These are phyloP conservation scores for Andrena bucephala DNA, from an alignment of 2,888 invertebrate species.

Conservation along the genomic window DNA sequence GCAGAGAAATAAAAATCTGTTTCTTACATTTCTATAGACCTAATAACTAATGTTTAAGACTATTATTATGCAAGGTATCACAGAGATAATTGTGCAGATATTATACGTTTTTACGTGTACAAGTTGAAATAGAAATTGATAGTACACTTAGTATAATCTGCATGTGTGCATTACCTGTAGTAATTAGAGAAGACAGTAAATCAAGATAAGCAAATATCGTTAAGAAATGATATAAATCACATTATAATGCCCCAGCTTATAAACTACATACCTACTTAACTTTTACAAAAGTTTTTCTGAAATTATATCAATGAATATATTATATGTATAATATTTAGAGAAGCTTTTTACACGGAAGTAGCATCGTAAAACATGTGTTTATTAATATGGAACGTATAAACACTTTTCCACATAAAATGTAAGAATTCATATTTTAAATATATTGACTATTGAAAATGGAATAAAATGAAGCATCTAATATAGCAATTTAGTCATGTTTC, in stretches of 20 bases:
- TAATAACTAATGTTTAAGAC: conserved; percentile 41
- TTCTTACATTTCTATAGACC: conserved; percentile 29
- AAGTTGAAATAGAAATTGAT: conserved; percentile 32
- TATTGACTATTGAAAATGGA: conserved; percentile 5
- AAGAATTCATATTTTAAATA: conserved; percentile 39
- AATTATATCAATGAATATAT: conserved; percentile 34
- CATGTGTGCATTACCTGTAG: conserved; percentile 26
- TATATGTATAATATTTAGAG: conserved; percentile 28
- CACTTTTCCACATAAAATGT: conserved; percentile 30
- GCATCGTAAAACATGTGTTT: background rate
- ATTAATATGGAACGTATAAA: conserved; percentile 32
- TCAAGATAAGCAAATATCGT: conserved; percentile 30
- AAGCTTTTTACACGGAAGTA: conserved; percentile 37
- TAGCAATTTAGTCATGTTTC: conserved; percentile 31
- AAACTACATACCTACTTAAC: conserved; percentile 14
- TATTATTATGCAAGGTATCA: conserved; percentile 57
- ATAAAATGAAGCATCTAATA: conserved; percentile 22
- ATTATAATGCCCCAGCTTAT: conserved; percentile 42
- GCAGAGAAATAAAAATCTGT: conserved; percentile 24
- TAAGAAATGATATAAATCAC: conserved; percentile 44
- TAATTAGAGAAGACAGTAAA: conserved; percentile 29
- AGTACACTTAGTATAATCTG: conserved; percentile 33
- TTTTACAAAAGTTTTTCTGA: conserved; percentile 14
- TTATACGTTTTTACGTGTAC: conserved; percentile 35
- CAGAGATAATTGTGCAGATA: conserved; percentile 48